Evolutionary conservation across 2,113 vertebrate species (phyloP), one percentile per base, ranked within the genome.

Genomic region (Lepidothrix coronata): DNA sequence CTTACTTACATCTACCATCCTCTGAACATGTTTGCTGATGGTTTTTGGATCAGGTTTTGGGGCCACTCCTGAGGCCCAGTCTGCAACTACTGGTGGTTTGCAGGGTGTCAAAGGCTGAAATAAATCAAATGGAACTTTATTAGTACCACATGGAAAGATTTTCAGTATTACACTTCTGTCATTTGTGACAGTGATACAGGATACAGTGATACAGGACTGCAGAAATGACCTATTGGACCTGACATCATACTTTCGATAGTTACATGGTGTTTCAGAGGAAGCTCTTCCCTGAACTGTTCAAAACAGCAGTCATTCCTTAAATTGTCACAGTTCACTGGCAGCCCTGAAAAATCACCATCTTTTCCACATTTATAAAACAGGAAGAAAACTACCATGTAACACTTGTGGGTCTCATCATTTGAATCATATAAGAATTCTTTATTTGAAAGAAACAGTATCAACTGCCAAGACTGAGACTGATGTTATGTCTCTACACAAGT

Each of bases 1-100:
- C 63, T 66, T 95, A 98, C 99, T 99, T 97, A 99, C 99, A 82
- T 99, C 99, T 94, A 99, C 99, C 99, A 99, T 99, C 95, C 99
- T 98, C 97, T 99, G 99, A 83, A 99, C 99, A 0, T 99, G 99
- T 95, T 99, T 99, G 97, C 99, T 99, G 96, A 99, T 98, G 65
- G 99, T 99, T 97, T 99, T 98, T 46, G 99, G 99, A 90, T 99
- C 99, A 4, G 99, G 99, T 96, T 99, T 99, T 51, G 99, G 99
- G 82, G 99, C 97, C 46, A 99, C 98, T 89, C 99, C 99, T 28
- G 99, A 98, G 52, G 99, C 99, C 99, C 99, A 99, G 97, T 99
- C 99, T 95, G 99, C 99, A 92, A 99, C 98, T 72, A 99, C 98
- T 33, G 99, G 98, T 83, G 99, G 99, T 96, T 98, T 99, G 37